Conservation (phyloP, 2,797 vertebrate genomes). For the Platyrinchus mystaceus region DNA sequence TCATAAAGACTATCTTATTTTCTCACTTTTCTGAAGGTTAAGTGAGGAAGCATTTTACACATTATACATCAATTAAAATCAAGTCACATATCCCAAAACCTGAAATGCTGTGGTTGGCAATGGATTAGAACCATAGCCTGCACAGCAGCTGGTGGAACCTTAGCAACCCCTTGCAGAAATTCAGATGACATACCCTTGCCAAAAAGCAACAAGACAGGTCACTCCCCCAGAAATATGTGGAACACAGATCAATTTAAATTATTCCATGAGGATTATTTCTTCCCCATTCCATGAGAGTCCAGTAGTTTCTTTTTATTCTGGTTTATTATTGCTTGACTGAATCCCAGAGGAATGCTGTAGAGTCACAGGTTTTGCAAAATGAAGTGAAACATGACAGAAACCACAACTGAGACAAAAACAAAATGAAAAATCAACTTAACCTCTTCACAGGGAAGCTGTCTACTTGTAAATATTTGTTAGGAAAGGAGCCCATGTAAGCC, state of each 20-base stretch:
- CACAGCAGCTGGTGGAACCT: background rate
- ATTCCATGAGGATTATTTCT: background rate
- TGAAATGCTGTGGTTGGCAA: background rate
- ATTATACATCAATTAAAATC: background rate
- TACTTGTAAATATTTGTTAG: constrained; percentile 36
- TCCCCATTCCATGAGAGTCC: rapidly evolving
- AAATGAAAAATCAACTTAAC: background rate
- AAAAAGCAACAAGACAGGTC: background rate
- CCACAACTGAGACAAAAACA: background rate
- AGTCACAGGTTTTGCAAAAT: background rate
- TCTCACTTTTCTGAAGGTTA: background rate
- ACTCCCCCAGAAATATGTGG: background rate
- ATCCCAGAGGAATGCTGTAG: background rate
- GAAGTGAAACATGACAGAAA: background rate
- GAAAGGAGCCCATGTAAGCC: background rate
- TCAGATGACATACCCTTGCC: background rate
- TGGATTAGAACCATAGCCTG: background rate
- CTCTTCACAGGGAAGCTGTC: constrained; percentile 13
- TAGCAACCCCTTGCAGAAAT: background rate
- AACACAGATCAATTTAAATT: background rate
- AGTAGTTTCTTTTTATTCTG: background rate
- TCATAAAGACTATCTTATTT: background rate
- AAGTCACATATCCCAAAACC: background rate
- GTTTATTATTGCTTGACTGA: background rate
- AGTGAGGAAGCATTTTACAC: background rate